Conservation (phyloP, 2,797 vertebrate genomes). For the Eulemur coronatus region DNA sequence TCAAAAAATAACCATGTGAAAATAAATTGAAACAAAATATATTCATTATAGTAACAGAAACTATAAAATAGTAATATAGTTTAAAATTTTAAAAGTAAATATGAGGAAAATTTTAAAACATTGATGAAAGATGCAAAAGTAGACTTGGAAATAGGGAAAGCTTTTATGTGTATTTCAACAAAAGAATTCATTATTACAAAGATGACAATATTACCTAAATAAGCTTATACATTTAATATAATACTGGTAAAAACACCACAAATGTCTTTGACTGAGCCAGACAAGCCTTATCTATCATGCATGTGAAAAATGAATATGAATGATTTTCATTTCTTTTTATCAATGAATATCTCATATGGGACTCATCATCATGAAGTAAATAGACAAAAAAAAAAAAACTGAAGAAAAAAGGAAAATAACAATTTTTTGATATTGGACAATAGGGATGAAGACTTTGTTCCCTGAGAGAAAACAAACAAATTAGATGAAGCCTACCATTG, state of each 20-base stretch:
- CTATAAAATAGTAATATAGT: neutral
- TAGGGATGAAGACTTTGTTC: neutral
- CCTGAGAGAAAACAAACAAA: neutral
- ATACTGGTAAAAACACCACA: neutral
- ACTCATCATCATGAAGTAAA: neutral
- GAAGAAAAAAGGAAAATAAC: neutral
- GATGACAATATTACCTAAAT: neutral
- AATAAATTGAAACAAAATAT: neutral
- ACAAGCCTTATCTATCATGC: neutral
- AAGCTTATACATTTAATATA: neutral
- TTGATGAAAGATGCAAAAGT: neutral
- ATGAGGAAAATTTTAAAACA: neutral
- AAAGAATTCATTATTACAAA: neutral
- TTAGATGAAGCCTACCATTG: neutral
- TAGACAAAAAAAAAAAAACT: neutral
- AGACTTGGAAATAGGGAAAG: neutral
- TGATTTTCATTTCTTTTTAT: neutral
- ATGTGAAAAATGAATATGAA: neutral
- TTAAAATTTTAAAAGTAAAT: neutral
- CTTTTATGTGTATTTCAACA: neutral
- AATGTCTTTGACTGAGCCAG: neutral
- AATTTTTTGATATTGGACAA: neutral
- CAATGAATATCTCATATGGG: neutral
- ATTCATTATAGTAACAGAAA: neutral
- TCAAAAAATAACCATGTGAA: neutral